phyloP scores from a whole-genome alignment of 2,888 invertebrate species.

The Cepaea hortensis region DNA sequence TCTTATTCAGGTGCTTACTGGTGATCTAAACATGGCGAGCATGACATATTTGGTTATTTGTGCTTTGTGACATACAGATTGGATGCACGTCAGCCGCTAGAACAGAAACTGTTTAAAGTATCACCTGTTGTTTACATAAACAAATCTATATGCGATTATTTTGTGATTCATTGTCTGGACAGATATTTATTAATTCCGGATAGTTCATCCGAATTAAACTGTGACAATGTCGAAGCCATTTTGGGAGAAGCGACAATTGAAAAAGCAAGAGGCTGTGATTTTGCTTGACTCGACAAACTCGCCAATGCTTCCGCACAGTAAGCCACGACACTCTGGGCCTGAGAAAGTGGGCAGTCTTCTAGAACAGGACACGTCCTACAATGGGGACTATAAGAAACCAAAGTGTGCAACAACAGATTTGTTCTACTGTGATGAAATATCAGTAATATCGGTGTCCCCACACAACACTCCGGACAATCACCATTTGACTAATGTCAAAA shows the following conservation, averaged over 20 bases:
- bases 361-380: too few relatives aligned
- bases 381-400: background rate
- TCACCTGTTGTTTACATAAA: too few relatives aligned
- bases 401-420: background rate
- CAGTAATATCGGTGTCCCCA: background rate
- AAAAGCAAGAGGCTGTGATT: constrained; percentile 2
- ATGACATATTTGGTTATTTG: too few relatives aligned
- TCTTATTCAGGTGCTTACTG: too few relatives aligned
- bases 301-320: background rate
- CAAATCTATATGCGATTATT: too few relatives aligned
- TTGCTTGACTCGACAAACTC: background rate
- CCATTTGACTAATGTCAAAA: background rate
- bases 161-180: too few relatives aligned
- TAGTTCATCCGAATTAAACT: background rate
- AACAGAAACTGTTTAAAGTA: too few relatives aligned
- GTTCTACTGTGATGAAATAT: background rate
- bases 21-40: too few relatives aligned
- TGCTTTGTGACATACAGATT: too few relatives aligned
- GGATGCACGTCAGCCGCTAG: too few relatives aligned
- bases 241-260: constrained; percentile 20
- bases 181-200: too few relatives aligned
- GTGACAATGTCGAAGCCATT: background rate
- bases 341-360: background rate
- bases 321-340: background rate
- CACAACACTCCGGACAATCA: background rate